phyloP scores from a whole-genome alignment of 2,888 invertebrate genomes.

The Caenorhabditis imperialis region DNA sequence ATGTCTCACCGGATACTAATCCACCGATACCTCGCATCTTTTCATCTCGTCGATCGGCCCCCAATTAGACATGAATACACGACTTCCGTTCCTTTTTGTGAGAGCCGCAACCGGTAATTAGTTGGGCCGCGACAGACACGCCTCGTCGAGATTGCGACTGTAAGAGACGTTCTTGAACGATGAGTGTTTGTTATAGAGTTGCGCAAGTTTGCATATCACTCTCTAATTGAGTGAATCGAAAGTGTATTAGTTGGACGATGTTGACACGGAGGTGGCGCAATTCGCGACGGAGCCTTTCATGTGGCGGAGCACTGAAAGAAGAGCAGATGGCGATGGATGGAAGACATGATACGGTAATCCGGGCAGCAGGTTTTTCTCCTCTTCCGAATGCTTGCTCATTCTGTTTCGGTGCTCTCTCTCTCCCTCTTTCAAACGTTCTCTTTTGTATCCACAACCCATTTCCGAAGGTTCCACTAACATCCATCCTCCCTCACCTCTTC shows the following conservation, averaged over 20 bases:
- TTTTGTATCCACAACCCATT: too few relatives aligned
- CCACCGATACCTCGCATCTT: background rate
- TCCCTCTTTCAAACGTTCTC: too few relatives aligned
- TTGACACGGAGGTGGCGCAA: constrained; percentile 49
- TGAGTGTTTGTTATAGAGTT: constrained; percentile 43
- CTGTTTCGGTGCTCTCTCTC: too few relatives aligned
- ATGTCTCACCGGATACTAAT: too few relatives aligned
- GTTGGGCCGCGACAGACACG: background rate
- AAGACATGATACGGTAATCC: constrained; percentile 37
- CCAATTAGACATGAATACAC: constrained; percentile 12
- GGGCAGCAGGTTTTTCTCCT: background rate
- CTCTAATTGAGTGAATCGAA: constrained; percentile 46
- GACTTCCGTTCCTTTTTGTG: constrained; percentile 20
- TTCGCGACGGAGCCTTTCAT: constrained; percentile 31
- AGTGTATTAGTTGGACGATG: constrained; percentile 27
- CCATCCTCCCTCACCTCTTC: too few relatives aligned
- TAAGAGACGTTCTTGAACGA: background rate
- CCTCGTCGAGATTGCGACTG: too few relatives aligned
- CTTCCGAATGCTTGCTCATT: background rate
- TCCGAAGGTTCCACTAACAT: too few relatives aligned
- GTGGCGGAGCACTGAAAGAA: constrained; percentile 10
- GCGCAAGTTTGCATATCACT: constrained; percentile 27
- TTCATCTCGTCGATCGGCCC: constrained; percentile 19
- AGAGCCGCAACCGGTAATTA: constrained; percentile 28
- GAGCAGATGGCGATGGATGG: constrained; percentile 31